Conservation (phyloP, 2,888 invertebrate species). For the Drosophila imparisetae region DNA sequence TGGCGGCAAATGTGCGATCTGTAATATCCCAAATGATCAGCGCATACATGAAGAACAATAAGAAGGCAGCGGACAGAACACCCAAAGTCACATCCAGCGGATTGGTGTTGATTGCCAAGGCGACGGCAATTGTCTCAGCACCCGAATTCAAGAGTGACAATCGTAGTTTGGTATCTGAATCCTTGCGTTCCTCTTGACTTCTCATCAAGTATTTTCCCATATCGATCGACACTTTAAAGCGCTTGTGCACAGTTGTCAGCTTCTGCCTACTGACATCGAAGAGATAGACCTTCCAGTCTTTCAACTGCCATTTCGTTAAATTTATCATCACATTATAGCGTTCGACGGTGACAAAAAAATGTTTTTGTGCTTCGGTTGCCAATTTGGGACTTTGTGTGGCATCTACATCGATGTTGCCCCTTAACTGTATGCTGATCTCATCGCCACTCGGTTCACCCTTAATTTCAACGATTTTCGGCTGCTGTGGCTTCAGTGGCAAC, state of each 20-base stretch:
- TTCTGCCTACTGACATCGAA: background rate
- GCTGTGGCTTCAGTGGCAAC: constrained; percentile 10
- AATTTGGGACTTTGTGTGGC: constrained; percentile 5
- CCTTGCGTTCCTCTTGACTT: constrained; percentile 62
- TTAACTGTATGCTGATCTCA: constrained; percentile 9
- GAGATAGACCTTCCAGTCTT: constrained; percentile 14
- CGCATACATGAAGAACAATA: constrained; percentile 90
- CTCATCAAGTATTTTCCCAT: background rate
- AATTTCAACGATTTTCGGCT: background rate
- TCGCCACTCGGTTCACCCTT: background rate
- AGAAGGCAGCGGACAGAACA: constrained; percentile 89
- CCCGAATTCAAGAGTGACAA: constrained; percentile 8
- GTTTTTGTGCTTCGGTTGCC: background rate
- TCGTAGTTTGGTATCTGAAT: background rate
- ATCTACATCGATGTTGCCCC: constrained; percentile 28
- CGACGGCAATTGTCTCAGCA: constrained; percentile 47
- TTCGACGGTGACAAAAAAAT: background rate
- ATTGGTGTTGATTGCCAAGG: constrained; percentile 85
- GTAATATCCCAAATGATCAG: constrained; percentile 91
- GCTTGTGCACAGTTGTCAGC: background rate
- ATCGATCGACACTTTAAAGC: background rate
- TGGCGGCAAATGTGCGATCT: constrained; percentile 84
- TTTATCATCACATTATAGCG: constrained; percentile 1
- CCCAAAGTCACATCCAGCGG: constrained; percentile 89
- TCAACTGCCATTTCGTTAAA: constrained; percentile 14